Percentiles rank a stretch among this genome's conserved stretches.
Evolutionary conservation across 2,888 invertebrate species (phyloP).

Genomic region (Phrixothrix hirtus): DNA sequence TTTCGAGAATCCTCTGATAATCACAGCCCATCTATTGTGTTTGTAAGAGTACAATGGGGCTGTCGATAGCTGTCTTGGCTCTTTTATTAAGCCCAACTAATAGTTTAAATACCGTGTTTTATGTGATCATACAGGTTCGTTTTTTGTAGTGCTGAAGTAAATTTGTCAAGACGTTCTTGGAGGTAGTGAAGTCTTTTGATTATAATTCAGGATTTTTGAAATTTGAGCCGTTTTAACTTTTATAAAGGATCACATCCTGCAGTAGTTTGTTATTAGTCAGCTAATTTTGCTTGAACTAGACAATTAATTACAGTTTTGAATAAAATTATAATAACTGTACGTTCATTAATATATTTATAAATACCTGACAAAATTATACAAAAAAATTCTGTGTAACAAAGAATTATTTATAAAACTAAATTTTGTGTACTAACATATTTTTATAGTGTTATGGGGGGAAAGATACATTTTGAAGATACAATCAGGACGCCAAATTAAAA

Average conservation of each 20-base stretch:
- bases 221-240: conserved; percentile 25
- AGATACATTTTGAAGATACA: no score
- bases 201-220: conserved; percentile 29
- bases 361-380: no score
- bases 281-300: not conserved
- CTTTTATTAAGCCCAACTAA: conserved; percentile 35
- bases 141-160: conserved; percentile 28
- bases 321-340: no score
- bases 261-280: not conserved
- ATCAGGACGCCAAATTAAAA: no score
- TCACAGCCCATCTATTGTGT: conserved; percentile 36
- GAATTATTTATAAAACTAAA: no score
- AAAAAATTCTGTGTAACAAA: no score
- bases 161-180: conserved; percentile 31
- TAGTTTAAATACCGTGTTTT: conserved; percentile 41
- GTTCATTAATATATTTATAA: no score
- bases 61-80: conserved; percentile 35
- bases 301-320: no score
- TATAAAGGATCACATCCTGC: conserved; percentile 13
- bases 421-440: no score
- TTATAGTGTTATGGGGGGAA: no score
- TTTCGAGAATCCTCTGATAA: conserved; percentile 38
- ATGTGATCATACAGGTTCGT: conserved; percentile 34
- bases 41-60: conserved; percentile 37
- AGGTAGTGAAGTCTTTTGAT: conserved; percentile 34